Percentiles rank a stretch among this genome's conserved stretches.
These are phyloP conservation scores for Ochlodes sylvanus DNA, from an alignment of 2,888 invertebrate species.

Conservation along the genomic window DNA sequence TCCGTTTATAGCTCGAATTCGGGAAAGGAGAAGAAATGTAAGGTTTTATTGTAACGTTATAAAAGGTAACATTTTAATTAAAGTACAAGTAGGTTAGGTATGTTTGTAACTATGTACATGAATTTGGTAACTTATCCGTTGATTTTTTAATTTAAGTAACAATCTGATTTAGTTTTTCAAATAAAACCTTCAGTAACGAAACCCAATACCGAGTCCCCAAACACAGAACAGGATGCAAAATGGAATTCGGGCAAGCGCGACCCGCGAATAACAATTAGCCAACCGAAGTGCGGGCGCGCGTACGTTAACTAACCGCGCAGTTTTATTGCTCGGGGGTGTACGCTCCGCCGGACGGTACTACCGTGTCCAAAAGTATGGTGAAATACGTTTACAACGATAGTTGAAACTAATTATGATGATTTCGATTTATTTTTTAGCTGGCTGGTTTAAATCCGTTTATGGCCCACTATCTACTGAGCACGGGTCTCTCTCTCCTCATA, in stretches of 20 bases:
- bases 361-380: neutral
- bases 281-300: constrained; percentile 49
- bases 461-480: no score
- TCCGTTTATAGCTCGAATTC: constrained; percentile 5
- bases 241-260: constrained; percentile 40
- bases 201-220: neutral
- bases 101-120: no score
- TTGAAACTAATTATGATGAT: no score
- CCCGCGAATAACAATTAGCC: constrained; percentile 47
- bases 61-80: neutral
- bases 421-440: no score
- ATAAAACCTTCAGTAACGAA: constrained; percentile 5
- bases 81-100: no score
- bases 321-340: constrained; percentile 68
- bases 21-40: constrained; percentile 5
- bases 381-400: neutral
- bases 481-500: no score
- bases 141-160: no score
- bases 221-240: constrained; percentile 3
- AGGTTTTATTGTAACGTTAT: no score
- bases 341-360: constrained; percentile 44
- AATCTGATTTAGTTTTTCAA: no score
- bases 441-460: no score
- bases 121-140: no score
- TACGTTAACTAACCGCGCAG: constrained; percentile 67